These are phyloP conservation scores for Athrips mouffetella DNA, from an alignment of 2,888 invertebrate species.

Conservation along the genomic window DNA sequence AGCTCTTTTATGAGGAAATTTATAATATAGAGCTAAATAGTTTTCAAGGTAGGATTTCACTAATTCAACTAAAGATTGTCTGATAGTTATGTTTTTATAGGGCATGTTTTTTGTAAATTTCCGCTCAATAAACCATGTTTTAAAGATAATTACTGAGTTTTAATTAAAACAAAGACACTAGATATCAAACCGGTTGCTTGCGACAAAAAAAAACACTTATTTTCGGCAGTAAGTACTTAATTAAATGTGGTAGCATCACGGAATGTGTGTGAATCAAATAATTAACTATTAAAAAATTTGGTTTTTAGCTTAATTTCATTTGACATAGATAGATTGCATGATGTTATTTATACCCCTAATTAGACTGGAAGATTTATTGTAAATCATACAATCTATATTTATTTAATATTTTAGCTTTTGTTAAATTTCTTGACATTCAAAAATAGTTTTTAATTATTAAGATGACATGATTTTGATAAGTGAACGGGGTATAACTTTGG, in stretches of 20 bases:
- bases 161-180: conserved; percentile 9
- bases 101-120: not conserved
- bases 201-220: conserved; percentile 12
- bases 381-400: too few species aligned
- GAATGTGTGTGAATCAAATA: not conserved
- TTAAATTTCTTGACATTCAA: too few species aligned
- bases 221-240: conserved; percentile 7
- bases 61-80: too few species aligned
- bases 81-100: not conserved
- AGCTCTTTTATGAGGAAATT: too few species aligned
- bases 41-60: too few species aligned
- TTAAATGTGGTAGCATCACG: not conserved
- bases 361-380: too few species aligned
- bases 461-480: too few species aligned
- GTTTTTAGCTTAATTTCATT: not conserved
- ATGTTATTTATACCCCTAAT: too few species aligned
- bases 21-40: too few species aligned
- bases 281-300: not conserved
- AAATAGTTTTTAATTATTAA: too few species aligned
- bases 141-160: not conserved
- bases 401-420: too few species aligned
- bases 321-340: not conserved
- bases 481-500: not conserved
- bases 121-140: conserved; percentile 1
- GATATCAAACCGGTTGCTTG: conserved; percentile 13